Evolutionary conservation across 2,888 invertebrate genomes (phyloP).

Genomic region (Acronicta leporina): DNA sequence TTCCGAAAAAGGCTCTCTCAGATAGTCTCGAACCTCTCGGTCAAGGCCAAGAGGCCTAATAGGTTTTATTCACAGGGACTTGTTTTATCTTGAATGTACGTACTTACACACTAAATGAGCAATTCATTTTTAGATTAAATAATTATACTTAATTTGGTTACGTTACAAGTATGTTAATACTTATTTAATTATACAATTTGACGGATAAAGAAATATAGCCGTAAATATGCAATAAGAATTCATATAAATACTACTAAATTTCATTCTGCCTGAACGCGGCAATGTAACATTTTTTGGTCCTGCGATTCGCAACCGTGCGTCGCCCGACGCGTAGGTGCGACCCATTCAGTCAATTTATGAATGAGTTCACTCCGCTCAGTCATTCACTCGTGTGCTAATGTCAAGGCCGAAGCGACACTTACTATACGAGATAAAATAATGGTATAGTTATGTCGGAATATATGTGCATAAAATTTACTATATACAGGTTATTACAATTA

Average conservation of each 20-base stretch:
- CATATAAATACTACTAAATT: background rate
- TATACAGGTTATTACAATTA: no score
- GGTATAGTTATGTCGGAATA: conserved; percentile 5
- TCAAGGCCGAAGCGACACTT: conserved; percentile 53
- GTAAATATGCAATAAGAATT: no score
- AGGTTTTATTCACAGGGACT: conserved; percentile 39
- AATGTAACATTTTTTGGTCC: conserved; percentile 26
- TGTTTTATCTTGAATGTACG: conserved; percentile 28
- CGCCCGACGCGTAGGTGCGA: conserved; percentile 47
- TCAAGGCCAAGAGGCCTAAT: conserved; percentile 35
- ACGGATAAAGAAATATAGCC: no score
- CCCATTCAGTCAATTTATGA: conserved; percentile 66
- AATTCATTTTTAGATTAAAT: no score
- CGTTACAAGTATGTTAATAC: no score
- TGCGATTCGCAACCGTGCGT: conserved; percentile 17
- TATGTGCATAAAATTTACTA: conserved; percentile 2
- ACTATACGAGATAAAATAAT: conserved; percentile 32
- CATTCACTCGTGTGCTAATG: conserved; percentile 52
- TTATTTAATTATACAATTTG: no score
- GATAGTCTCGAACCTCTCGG: conserved; percentile 18
- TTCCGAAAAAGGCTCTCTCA: conserved; percentile 13
- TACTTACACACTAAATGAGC: background rate
- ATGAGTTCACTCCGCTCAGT: conserved; percentile 56
- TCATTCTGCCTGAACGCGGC: background rate
- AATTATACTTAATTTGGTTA: no score